These are phyloP conservation scores for Ferrisia virgata DNA, from an alignment of 2,888 invertebrate genomes.

Conservation along the genomic window DNA sequence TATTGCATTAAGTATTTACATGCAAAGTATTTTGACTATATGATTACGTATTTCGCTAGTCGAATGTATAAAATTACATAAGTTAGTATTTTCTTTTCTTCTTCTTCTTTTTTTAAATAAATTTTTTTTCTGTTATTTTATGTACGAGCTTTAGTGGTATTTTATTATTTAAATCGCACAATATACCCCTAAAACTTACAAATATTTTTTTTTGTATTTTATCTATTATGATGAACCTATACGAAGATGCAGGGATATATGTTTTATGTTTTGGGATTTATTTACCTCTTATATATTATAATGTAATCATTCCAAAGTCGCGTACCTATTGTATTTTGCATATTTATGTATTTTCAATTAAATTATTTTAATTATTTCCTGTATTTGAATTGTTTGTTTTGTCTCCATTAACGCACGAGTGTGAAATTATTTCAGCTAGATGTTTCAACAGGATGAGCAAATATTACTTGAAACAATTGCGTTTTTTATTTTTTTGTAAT, in stretches of 20 bases:
- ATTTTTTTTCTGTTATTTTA: background rate
- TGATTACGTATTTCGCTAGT: background rate
- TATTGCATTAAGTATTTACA: background rate
- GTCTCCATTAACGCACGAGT: background rate
- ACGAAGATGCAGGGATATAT: background rate
- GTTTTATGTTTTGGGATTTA: background rate
- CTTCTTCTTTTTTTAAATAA: too few relatives aligned
- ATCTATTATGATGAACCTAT: background rate
- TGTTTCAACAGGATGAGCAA: background rate
- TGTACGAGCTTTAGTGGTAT: background rate
- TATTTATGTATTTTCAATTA: background rate
- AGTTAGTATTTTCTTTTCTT: background rate
- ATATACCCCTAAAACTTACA: background rate
- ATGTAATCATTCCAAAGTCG: background rate
- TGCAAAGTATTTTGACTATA: background rate
- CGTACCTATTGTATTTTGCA: background rate
- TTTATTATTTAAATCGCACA: background rate
- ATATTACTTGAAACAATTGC: background rate
- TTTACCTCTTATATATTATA: background rate
- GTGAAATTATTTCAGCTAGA: background rate
- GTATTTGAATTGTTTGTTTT: background rate
- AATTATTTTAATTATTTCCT: background rate
- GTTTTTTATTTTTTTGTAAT: background rate
- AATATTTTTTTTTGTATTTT: background rate
- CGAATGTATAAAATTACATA: background rate